Conservation (phyloP, 2,888 invertebrate species). For the Diarsia mendica region DNA sequence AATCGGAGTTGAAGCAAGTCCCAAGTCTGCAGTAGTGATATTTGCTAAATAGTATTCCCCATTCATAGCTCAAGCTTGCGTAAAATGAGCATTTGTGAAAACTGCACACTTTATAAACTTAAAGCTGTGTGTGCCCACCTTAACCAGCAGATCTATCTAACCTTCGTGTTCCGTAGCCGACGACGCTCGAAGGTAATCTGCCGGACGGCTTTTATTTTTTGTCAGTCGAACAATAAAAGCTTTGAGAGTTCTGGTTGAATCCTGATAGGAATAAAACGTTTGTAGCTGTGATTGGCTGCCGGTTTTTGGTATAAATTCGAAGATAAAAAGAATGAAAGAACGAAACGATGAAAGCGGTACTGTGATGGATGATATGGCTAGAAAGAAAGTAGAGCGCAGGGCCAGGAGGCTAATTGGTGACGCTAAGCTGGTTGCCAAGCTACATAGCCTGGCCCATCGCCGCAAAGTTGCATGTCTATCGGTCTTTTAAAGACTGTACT, state of each 20-base stretch:
- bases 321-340: too few species aligned
- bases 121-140: not conserved
- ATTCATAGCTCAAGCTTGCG: not conserved
- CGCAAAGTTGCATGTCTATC: too few species aligned
- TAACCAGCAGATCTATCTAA: conserved; percentile 41
- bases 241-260: conserved; percentile 57
- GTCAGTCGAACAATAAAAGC: conserved; percentile 63
- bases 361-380: too few species aligned
- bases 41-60: not conserved
- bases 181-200: conserved; percentile 53
- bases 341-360: too few species aligned
- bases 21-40: not conserved
- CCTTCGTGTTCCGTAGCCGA: conserved; percentile 12
- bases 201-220: conserved; percentile 65
- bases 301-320: too few species aligned
- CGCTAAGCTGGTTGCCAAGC: too few species aligned
- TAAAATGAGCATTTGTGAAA: not conserved
- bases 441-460: too few species aligned
- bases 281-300: conserved; percentile 14
- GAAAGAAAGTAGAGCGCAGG: too few species aligned
- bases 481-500: too few species aligned
- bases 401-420: too few species aligned
- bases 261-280: conserved; percentile 55
- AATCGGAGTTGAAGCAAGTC: too few species aligned
- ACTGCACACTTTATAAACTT: not conserved